These are phyloP conservation scores for Menidia beryllina DNA, from an alignment of 2,113 vertebrate species.

Conservation along the genomic window DNA sequence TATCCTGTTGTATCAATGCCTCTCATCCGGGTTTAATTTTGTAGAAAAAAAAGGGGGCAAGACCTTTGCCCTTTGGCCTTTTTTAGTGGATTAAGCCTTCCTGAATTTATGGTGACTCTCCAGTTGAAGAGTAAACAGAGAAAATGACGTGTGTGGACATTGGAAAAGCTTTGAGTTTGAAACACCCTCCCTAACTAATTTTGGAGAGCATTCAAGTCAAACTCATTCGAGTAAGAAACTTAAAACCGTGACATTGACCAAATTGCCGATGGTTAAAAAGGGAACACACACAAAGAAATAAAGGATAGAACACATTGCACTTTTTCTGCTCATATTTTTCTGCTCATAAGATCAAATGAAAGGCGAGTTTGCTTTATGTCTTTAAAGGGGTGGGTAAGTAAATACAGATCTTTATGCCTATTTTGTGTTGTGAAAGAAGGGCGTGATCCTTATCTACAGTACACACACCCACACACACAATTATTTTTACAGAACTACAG, in stretches of 20 bases:
- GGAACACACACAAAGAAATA: not conserved
- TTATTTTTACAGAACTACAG: conserved; percentile 11
- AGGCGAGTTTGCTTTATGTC: conserved; percentile 8
- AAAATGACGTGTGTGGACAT: conserved; percentile 12
- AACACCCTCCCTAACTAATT: not conserved
- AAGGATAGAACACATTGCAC: not conserved
- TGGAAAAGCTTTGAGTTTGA: not conserved
- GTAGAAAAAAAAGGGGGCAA: not conserved
- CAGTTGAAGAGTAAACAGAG: not conserved
- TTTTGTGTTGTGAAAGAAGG: conserved; percentile 42
- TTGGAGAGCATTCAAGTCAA: not conserved
- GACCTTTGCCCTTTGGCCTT: not conserved
- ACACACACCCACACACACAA: conserved; percentile 5
- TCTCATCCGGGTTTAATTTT: not conserved
- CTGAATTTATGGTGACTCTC: not conserved
- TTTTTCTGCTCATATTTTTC: not conserved
- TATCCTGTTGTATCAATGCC: not conserved
- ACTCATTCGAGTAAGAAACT: too few relatives aligned
- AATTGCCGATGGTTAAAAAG: not conserved
- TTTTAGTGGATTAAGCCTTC: not conserved
- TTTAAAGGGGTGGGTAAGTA: conserved; percentile 49
- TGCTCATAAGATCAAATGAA: conserved; percentile 3
- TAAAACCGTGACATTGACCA: not conserved
- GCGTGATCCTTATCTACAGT: conserved; percentile 20
- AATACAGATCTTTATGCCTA: conserved; percentile 41